Conservation (phyloP, 2,888 invertebrate genomes). For the Venustoraphidia nigricollis region DNA sequence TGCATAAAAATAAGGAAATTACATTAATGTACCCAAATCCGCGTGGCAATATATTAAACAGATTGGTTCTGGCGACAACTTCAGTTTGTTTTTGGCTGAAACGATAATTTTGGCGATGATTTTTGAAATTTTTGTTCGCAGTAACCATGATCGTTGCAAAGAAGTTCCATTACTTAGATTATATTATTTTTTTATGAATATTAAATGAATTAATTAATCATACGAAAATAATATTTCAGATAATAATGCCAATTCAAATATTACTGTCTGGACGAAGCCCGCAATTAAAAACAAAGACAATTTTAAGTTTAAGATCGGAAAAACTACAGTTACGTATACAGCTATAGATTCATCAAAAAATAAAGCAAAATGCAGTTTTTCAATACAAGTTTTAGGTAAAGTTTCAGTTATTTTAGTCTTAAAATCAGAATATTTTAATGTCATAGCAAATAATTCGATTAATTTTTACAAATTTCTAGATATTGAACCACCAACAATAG, state of each 20-base stretch:
- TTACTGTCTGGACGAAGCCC: slow-evolving; percentile 41
- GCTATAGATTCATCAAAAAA: slow-evolving; percentile 46
- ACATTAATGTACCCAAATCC: no score
- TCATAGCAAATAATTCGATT: background rate
- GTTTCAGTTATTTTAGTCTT: background rate
- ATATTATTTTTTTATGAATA: no score
- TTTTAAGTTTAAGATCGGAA: slow-evolving; percentile 40
- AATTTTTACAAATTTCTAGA: slow-evolving; percentile 23
- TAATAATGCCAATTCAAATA: slow-evolving; percentile 38
- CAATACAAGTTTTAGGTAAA: slow-evolving; percentile 35
- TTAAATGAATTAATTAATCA: no score
- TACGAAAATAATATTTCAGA: no score
- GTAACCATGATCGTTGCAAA: no score
- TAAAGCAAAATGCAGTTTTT: slow-evolving; percentile 42
- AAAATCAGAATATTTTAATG: background rate
- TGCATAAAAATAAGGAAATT: no score
- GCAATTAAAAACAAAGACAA: slow-evolving; percentile 27
- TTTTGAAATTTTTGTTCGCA: no score
- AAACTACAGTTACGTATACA: slow-evolving; percentile 39
- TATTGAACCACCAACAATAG: slow-evolving; percentile 36
- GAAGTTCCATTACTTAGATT: no score
- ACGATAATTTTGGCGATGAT: no score
- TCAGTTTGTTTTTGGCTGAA: no score
- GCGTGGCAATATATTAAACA: no score
- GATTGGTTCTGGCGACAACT: no score